Evolutionary conservation across 2,888 invertebrate genomes (phyloP), one percentile per base, ranked within the genome.

Genomic region (Parnassius glacialis): DNA sequence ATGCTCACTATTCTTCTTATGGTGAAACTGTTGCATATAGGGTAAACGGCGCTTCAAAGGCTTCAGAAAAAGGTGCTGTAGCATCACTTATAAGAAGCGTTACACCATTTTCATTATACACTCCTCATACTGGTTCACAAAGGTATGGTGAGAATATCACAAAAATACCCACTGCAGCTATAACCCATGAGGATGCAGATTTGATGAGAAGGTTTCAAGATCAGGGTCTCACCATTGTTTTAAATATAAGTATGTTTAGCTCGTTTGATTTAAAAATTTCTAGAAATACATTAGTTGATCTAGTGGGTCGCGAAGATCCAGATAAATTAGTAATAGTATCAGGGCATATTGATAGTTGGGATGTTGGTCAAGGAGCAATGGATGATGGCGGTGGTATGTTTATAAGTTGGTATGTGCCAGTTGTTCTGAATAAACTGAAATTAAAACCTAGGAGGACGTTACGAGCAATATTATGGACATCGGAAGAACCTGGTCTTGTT

Each of bases 281-380:
- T 0, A 89, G 96, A 63, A 97, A 97, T 75, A 93, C 94, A 0
- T 85, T 96, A 9, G 93, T 93, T 1, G 96, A 96, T 81, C 84
- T 95, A 9, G 82, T 76, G 72, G 95, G 95, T 0, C 79, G 70
- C 11, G 69, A 74, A 10, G 42, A 81, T 53, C 82, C 85, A 11
- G 85, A 91, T 45, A 85, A 87, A 70, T 85, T 94, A 0, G 96
- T 97, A 0, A 90, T 97, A 7, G 93, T 97, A 47, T 96, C 96
- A 3, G 97, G 97, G 7, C 97, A 97, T 77, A 91, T 97, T 51
- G 97, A 97, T 76, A 96, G 96, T 75, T 97, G 97, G 97, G 97
- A 97, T 81, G 96, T 97, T n/a, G 97, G 97, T 2, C 93, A 95
- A 72, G 97, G 97, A n/a, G 96, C 96, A 0, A 96, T 97, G 96